Evolutionary conservation across 2,888 invertebrate species (phyloP).

Genomic region (Bombylius discolor): DNA sequence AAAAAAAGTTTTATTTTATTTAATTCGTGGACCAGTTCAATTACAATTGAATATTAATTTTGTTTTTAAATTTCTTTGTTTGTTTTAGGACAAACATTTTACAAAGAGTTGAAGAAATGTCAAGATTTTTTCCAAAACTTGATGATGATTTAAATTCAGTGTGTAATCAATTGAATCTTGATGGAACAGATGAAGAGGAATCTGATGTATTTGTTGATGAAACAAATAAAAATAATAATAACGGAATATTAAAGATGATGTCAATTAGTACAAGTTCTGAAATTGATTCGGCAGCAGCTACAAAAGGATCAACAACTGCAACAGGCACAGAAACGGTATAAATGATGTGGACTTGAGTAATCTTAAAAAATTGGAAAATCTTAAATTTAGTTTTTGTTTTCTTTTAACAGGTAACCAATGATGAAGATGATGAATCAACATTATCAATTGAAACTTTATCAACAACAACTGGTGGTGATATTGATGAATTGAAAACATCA

Average conservation of each 20-base stretch:
- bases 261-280: no score
- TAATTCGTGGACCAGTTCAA: no score
- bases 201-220: slow-evolving; percentile 8
- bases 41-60: no score
- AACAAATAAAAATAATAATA: no score
- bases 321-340: slow-evolving; percentile 43
- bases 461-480: slow-evolving; percentile 12
- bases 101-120: slow-evolving; percentile 31
- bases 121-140: slow-evolving; percentile 43
- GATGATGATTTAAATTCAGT: slow-evolving; percentile 43
- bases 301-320: slow-evolving; percentile 47
- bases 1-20: no score
- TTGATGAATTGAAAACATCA: background rate
- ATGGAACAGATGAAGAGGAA: slow-evolving; percentile 20
- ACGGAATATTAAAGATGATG: no score
- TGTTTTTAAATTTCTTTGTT: no score
- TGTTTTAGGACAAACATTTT: slow-evolving; percentile 22
- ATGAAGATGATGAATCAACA: slow-evolving; percentile 46
- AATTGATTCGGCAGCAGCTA: slow-evolving; percentile 38
- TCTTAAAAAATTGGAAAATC: no score
- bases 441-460: slow-evolving; percentile 41
- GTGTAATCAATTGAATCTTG: slow-evolving; percentile 38
- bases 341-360: background rate
- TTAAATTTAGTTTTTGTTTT: background rate
- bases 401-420: slow-evolving; percentile 11